Percentiles rank a stretch among this genome's conserved stretches.
Conservation (phyloP, 2,888 invertebrate species). For the Sphecodes monilicornis region DNA sequence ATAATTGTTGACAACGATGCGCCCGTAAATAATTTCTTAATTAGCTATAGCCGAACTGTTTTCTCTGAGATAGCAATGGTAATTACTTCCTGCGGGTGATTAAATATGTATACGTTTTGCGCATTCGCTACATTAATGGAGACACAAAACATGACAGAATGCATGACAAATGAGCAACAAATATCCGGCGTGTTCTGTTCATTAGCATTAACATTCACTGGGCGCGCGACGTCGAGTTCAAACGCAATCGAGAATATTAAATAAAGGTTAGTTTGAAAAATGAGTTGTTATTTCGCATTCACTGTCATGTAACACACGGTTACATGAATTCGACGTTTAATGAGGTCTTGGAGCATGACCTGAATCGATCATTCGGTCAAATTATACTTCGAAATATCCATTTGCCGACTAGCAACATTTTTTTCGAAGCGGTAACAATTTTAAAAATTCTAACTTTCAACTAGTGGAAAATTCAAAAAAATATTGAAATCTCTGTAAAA, state of each 20-base stretch:
- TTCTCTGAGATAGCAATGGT: neutral
- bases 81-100: neutral
- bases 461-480: too few relatives aligned
- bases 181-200: neutral
- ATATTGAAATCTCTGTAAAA: too few relatives aligned
- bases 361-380: neutral
- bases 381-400: neutral
- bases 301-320: neutral
- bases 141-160: neutral
- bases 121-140: neutral
- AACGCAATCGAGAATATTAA: slow-evolving; percentile 5
- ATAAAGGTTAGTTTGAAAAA: neutral
- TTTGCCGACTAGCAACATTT: neutral
- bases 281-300: neutral
- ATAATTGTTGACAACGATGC: neutral
- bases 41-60: neutral
- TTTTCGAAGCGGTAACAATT: neutral
- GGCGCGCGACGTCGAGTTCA: neutral
- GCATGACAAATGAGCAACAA: neutral
- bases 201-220: slow-evolving; percentile 25
- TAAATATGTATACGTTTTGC: neutral
- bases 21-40: slow-evolving; percentile 1
- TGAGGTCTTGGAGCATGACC: too few relatives aligned
- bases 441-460: neutral
- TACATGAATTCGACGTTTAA: neutral